phyloP scores from a whole-genome alignment of 2,113 vertebrate genomes.

The Coptodon rendalli region DNA sequence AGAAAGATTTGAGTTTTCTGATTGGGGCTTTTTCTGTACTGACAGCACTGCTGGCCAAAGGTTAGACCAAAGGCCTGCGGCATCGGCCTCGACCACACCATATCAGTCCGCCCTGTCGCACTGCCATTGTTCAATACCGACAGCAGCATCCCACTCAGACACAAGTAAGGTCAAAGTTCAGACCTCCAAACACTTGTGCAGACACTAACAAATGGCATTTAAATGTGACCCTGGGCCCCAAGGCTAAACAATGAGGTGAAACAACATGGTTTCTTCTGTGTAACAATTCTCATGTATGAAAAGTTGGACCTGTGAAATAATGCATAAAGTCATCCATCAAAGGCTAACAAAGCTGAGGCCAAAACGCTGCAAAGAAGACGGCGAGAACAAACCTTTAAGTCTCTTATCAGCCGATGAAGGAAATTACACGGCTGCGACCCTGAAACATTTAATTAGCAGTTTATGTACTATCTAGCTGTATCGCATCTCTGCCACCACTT shows the following conservation, averaged over 20 bases:
- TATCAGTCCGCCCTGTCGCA: slow-evolving; percentile 27
- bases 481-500: slow-evolving; percentile 40
- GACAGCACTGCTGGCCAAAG: background rate
- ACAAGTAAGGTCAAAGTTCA: slow-evolving; percentile 56
- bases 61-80: slow-evolving; percentile 8
- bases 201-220: slow-evolving; percentile 36
- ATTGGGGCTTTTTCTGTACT: background rate
- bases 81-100: background rate
- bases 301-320: slow-evolving; percentile 35
- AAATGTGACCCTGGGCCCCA: slow-evolving; percentile 19
- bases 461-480: slow-evolving; percentile 40
- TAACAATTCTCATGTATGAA: slow-evolving; percentile 32
- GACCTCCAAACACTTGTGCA: slow-evolving; percentile 25
- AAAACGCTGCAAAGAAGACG: slow-evolving; percentile 23
- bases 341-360: slow-evolving; percentile 45
- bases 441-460: slow-evolving; percentile 64
- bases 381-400: slow-evolving; percentile 52
- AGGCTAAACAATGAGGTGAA: slow-evolving; percentile 32
- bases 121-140: slow-evolving; percentile 51
- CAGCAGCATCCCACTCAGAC: slow-evolving; percentile 52
- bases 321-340: slow-evolving; percentile 44
- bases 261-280: background rate
- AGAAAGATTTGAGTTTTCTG: background rate
- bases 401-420: slow-evolving; percentile 51
- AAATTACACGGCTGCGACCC: slow-evolving; percentile 55